Evolutionary conservation across 2,113 vertebrate genomes (phyloP).

Genomic region (Larimichthys crocea): DNA sequence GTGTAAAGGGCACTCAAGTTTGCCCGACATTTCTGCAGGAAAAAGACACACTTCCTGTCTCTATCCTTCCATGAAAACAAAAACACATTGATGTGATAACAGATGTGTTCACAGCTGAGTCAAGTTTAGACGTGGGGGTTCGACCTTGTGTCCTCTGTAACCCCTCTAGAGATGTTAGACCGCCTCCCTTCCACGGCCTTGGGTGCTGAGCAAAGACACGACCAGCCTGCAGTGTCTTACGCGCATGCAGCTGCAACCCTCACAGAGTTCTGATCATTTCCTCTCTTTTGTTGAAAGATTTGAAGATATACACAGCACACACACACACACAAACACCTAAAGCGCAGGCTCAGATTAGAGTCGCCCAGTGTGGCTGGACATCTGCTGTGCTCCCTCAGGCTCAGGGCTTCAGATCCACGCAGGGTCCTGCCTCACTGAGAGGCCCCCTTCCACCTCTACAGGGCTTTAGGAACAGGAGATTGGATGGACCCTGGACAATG

Average conservation of each 20-base stretch:
- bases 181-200: slow-evolving; percentile 46
- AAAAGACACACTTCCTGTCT: slow-evolving; percentile 17
- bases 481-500: slow-evolving; percentile 63
- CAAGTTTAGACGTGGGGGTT: slow-evolving; percentile 53
- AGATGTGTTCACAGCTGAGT: slow-evolving; percentile 75
- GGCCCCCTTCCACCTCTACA: slow-evolving; percentile 26
- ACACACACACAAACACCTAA: not conserved
- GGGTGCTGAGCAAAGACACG: slow-evolving; percentile 18
- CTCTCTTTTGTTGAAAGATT: slow-evolving; percentile 41
- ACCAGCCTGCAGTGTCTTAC: slow-evolving; percentile 4
- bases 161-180: slow-evolving; percentile 47
- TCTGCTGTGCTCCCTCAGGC: slow-evolving; percentile 57
- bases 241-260: slow-evolving; percentile 55
- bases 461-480: slow-evolving; percentile 65
- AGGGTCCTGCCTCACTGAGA: slow-evolving; percentile 21
- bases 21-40: slow-evolving; percentile 4
- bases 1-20: slow-evolving; percentile 34
- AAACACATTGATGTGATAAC: slow-evolving; percentile 45
- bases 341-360: slow-evolving; percentile 48
- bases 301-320: slow-evolving; percentile 28
- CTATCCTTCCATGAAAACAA: slow-evolving; percentile 14
- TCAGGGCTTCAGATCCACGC: slow-evolving; percentile 20
- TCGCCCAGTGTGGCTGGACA: slow-evolving; percentile 54
- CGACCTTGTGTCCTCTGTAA: slow-evolving; percentile 5
- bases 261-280: slow-evolving; percentile 47